Evolutionary conservation across 2,888 invertebrate species (phyloP).

Genomic region (Conistra vaccinii): DNA sequence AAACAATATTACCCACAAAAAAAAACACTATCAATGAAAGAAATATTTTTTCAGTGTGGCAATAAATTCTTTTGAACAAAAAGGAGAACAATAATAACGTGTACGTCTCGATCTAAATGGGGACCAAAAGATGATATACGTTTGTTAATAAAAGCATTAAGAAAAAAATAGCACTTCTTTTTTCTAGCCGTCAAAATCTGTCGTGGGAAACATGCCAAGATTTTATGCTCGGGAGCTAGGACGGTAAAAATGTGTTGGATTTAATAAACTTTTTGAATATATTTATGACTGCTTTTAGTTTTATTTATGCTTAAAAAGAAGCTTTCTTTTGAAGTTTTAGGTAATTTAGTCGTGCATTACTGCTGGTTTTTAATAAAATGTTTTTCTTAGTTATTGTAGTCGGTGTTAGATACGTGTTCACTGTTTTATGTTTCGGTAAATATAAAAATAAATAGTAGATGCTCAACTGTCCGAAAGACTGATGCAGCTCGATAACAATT

Average conservation of each 20-base stretch:
- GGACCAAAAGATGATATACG: slow-evolving; percentile 71
- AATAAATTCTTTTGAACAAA: slow-evolving; percentile 57
- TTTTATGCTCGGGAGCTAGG: slow-evolving; percentile 47
- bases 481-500: too few relatives aligned
- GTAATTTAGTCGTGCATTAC: neutral
- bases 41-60: slow-evolving; percentile 30
- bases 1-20: slow-evolving; percentile 15
- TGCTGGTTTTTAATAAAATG: neutral
- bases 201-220: slow-evolving; percentile 73
- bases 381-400: neutral
- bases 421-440: too few relatives aligned
- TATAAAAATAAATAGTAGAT: too few relatives aligned
- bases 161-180: slow-evolving; percentile 70
- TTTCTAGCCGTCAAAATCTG: slow-evolving; percentile 66
- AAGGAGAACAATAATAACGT: slow-evolving; percentile 54
- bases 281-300: neutral
- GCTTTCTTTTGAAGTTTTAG: neutral
- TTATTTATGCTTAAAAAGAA: neutral
- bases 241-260: slow-evolving; percentile 37
- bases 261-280: slow-evolving; percentile 31
- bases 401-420: neutral
- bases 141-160: slow-evolving; percentile 75
- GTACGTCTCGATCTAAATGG: slow-evolving; percentile 61
- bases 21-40: slow-evolving; percentile 34
- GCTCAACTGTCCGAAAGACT: too few relatives aligned